Conservation (phyloP, 2,113 vertebrate species). For the Egretta garzetta region DNA sequence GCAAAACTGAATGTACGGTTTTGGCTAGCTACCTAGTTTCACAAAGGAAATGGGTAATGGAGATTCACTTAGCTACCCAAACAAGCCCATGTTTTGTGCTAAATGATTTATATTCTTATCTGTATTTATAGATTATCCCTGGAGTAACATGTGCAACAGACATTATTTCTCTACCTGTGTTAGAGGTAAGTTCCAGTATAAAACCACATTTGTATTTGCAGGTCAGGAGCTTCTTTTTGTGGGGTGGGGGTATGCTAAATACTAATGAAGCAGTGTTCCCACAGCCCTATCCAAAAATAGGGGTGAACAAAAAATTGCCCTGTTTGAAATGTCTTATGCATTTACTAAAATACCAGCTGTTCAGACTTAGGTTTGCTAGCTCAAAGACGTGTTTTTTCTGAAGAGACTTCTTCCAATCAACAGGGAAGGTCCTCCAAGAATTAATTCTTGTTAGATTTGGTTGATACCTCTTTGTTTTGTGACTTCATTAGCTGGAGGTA, state of each 20-base stretch:
- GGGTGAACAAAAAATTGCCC: background rate
- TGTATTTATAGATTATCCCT: conserved; percentile 75
- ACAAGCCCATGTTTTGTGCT: background rate
- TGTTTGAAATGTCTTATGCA: background rate
- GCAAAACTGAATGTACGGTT: background rate
- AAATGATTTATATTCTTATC: background rate
- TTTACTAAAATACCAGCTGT: background rate
- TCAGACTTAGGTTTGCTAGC: background rate
- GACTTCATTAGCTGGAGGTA: background rate
- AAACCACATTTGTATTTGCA: background rate
- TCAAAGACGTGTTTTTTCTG: background rate
- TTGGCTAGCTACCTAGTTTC: background rate
- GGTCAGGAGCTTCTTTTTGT: background rate
- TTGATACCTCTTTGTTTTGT: background rate
- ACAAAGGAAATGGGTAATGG: background rate
- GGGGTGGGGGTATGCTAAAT: background rate
- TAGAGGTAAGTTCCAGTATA: conserved; percentile 74
- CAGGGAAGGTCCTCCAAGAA: background rate
- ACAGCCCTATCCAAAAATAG: background rate
- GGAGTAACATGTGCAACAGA: conserved; percentile 84
- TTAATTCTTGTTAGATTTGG: background rate
- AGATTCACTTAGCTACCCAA: background rate
- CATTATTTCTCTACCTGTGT: conserved; percentile 78
- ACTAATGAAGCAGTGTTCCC: background rate
- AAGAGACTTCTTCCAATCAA: background rate